Conservation (phyloP, 1,140 invertebrate genomes). For the Drosophila nikananu region DNA sequence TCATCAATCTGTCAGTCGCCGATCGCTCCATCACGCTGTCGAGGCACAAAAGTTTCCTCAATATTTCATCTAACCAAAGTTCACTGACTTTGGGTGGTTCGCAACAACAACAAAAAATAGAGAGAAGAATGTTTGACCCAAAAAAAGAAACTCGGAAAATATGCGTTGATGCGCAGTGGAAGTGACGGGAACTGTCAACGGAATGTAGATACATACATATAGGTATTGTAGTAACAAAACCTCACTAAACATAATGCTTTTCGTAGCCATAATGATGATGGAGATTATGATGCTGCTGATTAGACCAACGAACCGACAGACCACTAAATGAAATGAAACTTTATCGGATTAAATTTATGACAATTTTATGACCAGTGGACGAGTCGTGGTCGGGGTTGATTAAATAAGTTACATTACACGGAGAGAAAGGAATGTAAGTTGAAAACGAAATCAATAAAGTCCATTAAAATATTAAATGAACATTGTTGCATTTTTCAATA, state of each 20-base stretch:
- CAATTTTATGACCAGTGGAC: slow-evolving; percentile 59
- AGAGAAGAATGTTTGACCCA: slow-evolving; percentile 63
- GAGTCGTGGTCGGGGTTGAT: slow-evolving; percentile 17
- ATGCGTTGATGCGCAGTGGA: slow-evolving; percentile 41
- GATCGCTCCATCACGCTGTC: slow-evolving; percentile 27
- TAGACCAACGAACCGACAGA: slow-evolving; percentile 33
- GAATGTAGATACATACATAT: slow-evolving; percentile 16
- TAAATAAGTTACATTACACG: slow-evolving; percentile 14
- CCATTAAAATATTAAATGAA: no score
- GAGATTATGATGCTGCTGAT: slow-evolving; percentile 51
- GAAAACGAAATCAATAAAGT: neutral
- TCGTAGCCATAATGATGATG: slow-evolving; percentile 38
- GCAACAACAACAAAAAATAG: slow-evolving; percentile 2
- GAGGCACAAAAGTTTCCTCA: slow-evolving; percentile 34
- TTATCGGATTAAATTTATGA: slow-evolving; percentile 81
- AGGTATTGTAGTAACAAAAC: slow-evolving; percentile 29
- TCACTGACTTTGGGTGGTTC: slow-evolving; percentile 51
- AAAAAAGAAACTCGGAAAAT: slow-evolving; percentile 64
- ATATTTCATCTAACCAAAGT: slow-evolving; percentile 56
- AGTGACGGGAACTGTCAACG: slow-evolving; percentile 61
- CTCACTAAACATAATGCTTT: slow-evolving; percentile 48
- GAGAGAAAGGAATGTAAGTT: neutral
- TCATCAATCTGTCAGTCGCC: slow-evolving; percentile 31
- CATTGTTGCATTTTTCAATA: no score
- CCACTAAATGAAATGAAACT: slow-evolving; percentile 68